Evolutionary conservation across 2,113 vertebrate genomes (phyloP).

Genomic region (Pachycephala philippinensis): DNA sequence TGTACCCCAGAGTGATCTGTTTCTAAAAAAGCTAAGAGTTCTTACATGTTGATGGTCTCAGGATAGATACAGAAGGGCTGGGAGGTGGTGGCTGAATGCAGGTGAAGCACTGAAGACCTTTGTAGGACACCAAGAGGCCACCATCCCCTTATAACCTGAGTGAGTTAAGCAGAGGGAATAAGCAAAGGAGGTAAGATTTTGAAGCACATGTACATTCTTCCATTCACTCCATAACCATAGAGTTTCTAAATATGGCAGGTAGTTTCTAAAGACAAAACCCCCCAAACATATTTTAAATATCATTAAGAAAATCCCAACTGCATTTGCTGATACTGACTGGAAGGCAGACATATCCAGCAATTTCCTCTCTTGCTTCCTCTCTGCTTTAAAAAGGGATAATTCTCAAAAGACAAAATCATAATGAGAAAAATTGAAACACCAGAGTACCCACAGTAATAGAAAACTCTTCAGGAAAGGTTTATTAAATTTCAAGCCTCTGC

Average conservation of each 20-base stretch:
- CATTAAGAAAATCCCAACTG: not conserved
- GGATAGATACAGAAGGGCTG: not conserved
- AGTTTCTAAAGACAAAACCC: not conserved
- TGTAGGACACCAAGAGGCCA: not conserved
- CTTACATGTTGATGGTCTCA: not conserved
- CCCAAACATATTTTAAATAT: not conserved
- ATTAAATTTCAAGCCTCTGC: not conserved
- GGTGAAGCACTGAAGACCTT: not conserved
- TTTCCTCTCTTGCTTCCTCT: not conserved
- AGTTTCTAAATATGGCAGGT: not conserved
- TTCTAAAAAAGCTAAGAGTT: not conserved
- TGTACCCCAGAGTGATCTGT: not conserved
- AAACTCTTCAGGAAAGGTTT: not conserved
- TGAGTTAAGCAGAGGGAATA: not conserved
- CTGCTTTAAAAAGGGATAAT: not conserved
- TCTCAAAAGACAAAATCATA: constrained; percentile 19
- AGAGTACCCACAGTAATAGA: not conserved
- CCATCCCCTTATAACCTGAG: too few species aligned
- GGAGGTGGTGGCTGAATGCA: not conserved
- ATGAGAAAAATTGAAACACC: not conserved
- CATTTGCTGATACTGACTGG: not conserved
- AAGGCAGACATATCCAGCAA: not conserved
- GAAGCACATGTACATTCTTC: not conserved
- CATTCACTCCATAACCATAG: not conserved
- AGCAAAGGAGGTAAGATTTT: not conserved